A percentile compares a stretch with the other conserved stretches of the same genome.
These are phyloP conservation scores for Linepithema humile DNA, from an alignment of 1,140 invertebrate species.

Conservation along the genomic window DNA sequence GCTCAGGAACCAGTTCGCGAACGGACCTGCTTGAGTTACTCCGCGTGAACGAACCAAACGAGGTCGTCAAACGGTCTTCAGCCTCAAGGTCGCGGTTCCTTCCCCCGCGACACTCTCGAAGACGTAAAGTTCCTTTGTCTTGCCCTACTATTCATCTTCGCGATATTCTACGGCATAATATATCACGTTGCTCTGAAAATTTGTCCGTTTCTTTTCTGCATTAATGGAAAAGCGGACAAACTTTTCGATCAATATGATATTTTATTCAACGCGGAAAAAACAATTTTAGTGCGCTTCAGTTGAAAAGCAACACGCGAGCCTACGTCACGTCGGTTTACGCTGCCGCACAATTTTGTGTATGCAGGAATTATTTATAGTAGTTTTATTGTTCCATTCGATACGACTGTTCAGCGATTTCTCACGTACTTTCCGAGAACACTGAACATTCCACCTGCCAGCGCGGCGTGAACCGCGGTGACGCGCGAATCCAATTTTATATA, in stretches of 20 bases:
- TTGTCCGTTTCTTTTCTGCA: not conserved
- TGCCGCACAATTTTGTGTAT: not conserved
- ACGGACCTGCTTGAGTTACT: conserved; percentile 52
- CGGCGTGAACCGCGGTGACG: not conserved
- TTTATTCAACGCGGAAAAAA: not conserved
- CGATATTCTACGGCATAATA: not conserved
- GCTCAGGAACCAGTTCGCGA: conserved; percentile 58
- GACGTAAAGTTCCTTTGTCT: conserved; percentile 63
- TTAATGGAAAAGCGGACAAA: not conserved
- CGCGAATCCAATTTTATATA: conserved; percentile 22
- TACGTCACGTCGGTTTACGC: not conserved
- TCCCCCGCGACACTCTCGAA: not conserved
- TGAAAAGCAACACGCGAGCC: not conserved
- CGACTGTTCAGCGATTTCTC: not conserved
- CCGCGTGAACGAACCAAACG: not conserved
- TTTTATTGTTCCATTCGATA: conserved; percentile 20
- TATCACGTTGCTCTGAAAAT: not conserved
- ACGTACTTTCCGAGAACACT: not conserved
- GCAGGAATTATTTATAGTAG: not conserved
- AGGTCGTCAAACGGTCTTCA: not conserved
- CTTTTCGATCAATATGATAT: not conserved
- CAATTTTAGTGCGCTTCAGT: not conserved
- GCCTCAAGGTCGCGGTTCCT: not conserved
- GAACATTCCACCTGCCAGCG: not conserved
- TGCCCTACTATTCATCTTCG: conserved; percentile 40